Base-by-base conservation (phyloP, 2,113 vertebrate genomes). In the Melanerpes formicivorus region DNA sequence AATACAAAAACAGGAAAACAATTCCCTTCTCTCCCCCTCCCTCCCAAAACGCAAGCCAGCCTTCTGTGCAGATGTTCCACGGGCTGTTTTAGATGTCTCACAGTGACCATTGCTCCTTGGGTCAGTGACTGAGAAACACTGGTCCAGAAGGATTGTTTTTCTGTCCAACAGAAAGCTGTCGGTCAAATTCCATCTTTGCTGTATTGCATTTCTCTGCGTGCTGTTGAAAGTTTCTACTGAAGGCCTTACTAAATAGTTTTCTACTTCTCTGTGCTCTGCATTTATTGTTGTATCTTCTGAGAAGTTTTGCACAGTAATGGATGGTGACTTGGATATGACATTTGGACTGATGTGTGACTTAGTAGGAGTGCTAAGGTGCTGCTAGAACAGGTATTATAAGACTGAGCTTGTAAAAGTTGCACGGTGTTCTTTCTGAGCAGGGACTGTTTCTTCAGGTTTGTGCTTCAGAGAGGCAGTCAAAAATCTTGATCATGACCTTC, bases 201-300 rank as follows among this genome's bases (percentile, higher is more conserved):
- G 6, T 80, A 9, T 29, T 18, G 22, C 0, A 0, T 50, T 91
- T 67, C 77, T 75, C 8, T 77, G 44, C 11, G 0, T 73, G 34
- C 44, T 88, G 62, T 25, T 78, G 69, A 62, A 54, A 16, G 25
- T 74, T 84, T 64, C 73, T 86, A 3, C 63, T 83, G 34, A 59
- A 84, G 2, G 30, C 17, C 27, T 64, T 70, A 18, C 59, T 80
- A 76, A 69, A 2, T 14, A 10, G 27, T 80, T 56, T 89, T 76
- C 60, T 75, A 9, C 17, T 6, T 74, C 48, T 74, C 0, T 2
- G 0, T 58, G 40, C n/a, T 84, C 30, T 2, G 0, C 48, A 17
- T 72, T 26, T 75, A 11, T 66, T 74, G 18, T 32, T 64, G 3
- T 0, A 2, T 46, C 40, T 44, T 73, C 22, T 74, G 22, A 66